phyloP scores from a whole-genome alignment of 2,797 vertebrate genomes.

The Psittacula derbiana region DNA sequence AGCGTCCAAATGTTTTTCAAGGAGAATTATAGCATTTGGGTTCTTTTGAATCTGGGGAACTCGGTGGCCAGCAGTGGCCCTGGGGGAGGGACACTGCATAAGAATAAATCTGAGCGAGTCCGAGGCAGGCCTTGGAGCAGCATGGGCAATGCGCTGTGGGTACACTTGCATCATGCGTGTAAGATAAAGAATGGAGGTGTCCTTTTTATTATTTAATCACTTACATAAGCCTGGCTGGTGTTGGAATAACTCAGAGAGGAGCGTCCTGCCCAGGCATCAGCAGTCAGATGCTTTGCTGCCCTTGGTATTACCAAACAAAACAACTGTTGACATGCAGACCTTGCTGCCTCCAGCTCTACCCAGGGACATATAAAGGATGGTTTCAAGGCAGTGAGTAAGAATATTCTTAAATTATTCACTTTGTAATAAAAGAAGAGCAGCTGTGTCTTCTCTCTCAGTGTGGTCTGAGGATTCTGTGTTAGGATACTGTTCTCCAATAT shows the following conservation, averaged over 20 bases:
- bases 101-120: not conserved
- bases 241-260: not conserved
- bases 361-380: not conserved
- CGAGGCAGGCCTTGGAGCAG: not conserved
- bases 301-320: not conserved
- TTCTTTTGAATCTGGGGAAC: not conserved
- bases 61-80: not conserved
- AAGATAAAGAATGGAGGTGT: not conserved
- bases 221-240: not conserved
- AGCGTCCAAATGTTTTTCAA: slow-evolving; percentile 38
- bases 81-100: fast-evolving
- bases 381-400: not conserved
- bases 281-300: not conserved
- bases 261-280: not conserved
- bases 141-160: fast-evolving
- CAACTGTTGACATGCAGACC: not conserved
- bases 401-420: not conserved
- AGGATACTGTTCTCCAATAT: not conserved
- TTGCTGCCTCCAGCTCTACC: not conserved
- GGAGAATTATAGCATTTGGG: not conserved
- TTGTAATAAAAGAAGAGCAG: not conserved
- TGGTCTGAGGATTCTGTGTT: not conserved
- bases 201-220: not conserved
- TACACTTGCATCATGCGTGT: not conserved
- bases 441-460: not conserved